These are phyloP conservation scores for Anser brachyrhynchus DNA, from an alignment of 2,113 vertebrate species.

Conservation along the genomic window DNA sequence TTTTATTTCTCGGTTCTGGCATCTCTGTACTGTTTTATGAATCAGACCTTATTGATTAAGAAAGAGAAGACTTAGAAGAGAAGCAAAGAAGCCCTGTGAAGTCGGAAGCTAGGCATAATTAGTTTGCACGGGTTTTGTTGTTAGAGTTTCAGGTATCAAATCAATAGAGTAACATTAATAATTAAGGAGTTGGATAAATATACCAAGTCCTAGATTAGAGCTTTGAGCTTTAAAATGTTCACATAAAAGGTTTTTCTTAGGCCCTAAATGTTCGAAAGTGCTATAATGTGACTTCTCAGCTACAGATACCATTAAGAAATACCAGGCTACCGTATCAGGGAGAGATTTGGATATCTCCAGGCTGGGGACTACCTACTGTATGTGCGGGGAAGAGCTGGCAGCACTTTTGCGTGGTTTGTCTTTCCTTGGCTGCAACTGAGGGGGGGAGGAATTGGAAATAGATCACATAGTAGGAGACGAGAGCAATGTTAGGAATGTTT, in stretches of 20 bases:
- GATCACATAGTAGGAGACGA: not conserved
- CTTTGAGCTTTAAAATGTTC: conserved; percentile 77
- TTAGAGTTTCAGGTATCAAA: conserved; percentile 77
- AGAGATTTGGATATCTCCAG: conserved; percentile 25
- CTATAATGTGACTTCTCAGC: conserved; percentile 63
- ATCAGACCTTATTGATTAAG: conserved; percentile 70
- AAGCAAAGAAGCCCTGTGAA: conserved; percentile 66
- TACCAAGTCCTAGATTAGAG: conserved; percentile 77
- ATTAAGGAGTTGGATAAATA: conserved; percentile 80
- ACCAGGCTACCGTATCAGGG: conserved; percentile 5
- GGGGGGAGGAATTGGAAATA: not conserved
- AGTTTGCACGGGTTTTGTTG: conserved; percentile 78
- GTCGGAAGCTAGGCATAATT: conserved; percentile 74
- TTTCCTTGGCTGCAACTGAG: not conserved
- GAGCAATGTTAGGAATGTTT: not conserved
- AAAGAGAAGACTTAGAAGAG: conserved; percentile 57
- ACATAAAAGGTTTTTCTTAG: conserved; percentile 64
- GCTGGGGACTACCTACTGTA: not conserved
- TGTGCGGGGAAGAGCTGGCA: not conserved
- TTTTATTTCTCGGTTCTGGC: conserved; percentile 45
- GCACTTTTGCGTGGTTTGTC: not conserved
- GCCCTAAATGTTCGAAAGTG: conserved; percentile 63
- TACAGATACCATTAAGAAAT: conserved; percentile 63
- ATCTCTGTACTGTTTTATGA: conserved; percentile 63
- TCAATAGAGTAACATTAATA: conserved; percentile 80